Evolutionary conservation across 1,140 invertebrate species (phyloP), one percentile per base, ranked within the genome.

Genomic region (Drosophila truncata): DNA sequence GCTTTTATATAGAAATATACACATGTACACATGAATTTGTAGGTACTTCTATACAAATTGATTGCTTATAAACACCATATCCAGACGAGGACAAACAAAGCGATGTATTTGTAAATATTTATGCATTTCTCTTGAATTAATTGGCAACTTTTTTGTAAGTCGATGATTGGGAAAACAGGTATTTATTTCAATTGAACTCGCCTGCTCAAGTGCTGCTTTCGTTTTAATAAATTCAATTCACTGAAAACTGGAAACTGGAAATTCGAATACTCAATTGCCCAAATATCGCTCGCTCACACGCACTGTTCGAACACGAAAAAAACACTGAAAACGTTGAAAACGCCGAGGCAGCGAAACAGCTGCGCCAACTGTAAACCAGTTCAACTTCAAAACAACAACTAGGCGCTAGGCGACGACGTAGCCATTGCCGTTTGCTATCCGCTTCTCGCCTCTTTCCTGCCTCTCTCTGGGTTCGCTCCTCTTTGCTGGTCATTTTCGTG

Each of bases 321-420:
- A 58, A 60, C 60, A 73, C 72, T 33, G 57, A 55, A 70, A 62
- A 35, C 42, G 63, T 50, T 50, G n/a, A 80, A 81, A 71, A 71
- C 67, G 62, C 49, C 61, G 54, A 61, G 47, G 29, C 41, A 35
- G 23, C 46, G n/a, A 27, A 23, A 57, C 29, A 60, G 57, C 66
- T 71, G 67, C 37, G 55, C 52, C 60, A 73, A 88, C 84, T 90
- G 84, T 80, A 88, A 88, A 90, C 85, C 84, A 90, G 84, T 88
- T 84, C 81, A 80, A 88, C 85, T 90, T 90, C 85, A 88, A 88
- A 79, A 78, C 75, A 84, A 84, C 80, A 90, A 90, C 80, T 80
- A 88, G 88, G 59, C 59, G 59, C 58, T 37, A 80, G 60, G 72
- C 74, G 62, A 64, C 60, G 78, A 75, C 57, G 50, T 54, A 37